Percentiles rank a stretch among this genome's conserved stretches.
These are phyloP conservation scores for Hippocampus barbouri DNA, from an alignment of 2,113 vertebrate genomes.

Conservation along the genomic window DNA sequence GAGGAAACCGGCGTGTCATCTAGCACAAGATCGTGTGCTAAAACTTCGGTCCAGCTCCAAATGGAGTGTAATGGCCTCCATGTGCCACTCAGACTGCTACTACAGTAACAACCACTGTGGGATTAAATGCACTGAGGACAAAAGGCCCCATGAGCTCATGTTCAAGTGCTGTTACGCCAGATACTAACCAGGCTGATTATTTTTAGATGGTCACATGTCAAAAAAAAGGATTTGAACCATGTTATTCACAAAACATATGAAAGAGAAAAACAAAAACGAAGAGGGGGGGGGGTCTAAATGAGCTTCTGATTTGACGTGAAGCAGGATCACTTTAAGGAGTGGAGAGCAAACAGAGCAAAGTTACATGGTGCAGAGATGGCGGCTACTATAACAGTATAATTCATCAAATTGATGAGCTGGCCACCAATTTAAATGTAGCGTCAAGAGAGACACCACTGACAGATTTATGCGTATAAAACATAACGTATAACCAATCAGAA, in stretches of 20 bases:
- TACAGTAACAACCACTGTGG: conserved; percentile 56
- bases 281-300: conserved; percentile 38
- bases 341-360: conserved; percentile 43
- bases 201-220: conserved; percentile 51
- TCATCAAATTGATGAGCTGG: conserved; percentile 42
- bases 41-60: conserved; percentile 60
- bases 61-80: conserved; percentile 71
- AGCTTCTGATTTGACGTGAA: conserved; percentile 65
- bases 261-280: conserved; percentile 37
- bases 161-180: conserved; percentile 60
- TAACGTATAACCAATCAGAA: conserved; percentile 26
- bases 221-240: conserved; percentile 44
- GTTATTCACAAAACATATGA: conserved; percentile 45
- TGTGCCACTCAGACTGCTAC: conserved; percentile 67
- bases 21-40: conserved; percentile 44
- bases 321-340: conserved; percentile 49
- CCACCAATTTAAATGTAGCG: conserved; percentile 47
- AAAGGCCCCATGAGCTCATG: conserved; percentile 62
- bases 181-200: conserved; percentile 62
- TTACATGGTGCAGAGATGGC: conserved; percentile 47
- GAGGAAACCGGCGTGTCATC: conserved; percentile 41
- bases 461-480: conserved; percentile 23
- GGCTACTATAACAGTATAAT: conserved; percentile 37
- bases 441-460: conserved; percentile 35
- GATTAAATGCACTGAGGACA: conserved; percentile 66